These are phyloP conservation scores for Autographa pulchrina DNA, from an alignment of 2,888 invertebrate genomes.

Conservation along the genomic window DNA sequence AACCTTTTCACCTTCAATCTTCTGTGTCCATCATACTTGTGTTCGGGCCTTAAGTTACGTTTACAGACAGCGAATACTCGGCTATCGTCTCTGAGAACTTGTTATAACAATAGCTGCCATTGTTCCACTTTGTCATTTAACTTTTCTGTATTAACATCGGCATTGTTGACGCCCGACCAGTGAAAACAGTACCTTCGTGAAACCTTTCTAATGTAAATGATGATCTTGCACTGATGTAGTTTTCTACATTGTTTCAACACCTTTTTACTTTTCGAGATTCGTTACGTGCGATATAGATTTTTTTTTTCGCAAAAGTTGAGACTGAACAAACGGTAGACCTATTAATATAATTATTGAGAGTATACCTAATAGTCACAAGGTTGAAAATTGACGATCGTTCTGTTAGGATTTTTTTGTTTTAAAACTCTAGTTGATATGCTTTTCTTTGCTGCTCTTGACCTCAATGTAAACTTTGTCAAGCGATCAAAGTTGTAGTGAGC, in stretches of 20 bases:
- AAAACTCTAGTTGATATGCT: background rate
- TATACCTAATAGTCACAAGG: background rate
- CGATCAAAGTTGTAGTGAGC: background rate
- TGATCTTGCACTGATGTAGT: background rate
- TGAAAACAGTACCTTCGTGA: conserved; percentile 5
- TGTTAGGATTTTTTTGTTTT: no score
- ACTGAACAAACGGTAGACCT: background rate
- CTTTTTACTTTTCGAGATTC: background rate
- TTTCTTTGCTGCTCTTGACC: background rate
- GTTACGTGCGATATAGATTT: background rate
- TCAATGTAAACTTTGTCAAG: background rate
- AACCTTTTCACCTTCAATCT: no score
- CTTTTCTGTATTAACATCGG: conserved; percentile 5
- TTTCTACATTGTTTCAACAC: background rate
- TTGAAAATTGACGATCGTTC: background rate
- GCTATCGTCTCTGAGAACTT: conserved; percentile 3
- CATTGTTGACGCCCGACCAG: conserved; percentile 8
- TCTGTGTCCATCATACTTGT: background rate
- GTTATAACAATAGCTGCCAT: conserved; percentile 7
- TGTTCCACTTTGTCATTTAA: conserved; percentile 4
- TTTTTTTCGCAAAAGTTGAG: background rate
- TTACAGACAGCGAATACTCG: conserved; percentile 5
- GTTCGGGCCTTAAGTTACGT: background rate
- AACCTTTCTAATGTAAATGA: conserved; percentile 7
- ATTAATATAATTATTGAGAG: background rate